Base-by-base conservation (phyloP, 2,797 vertebrate genomes). In the Mallotus villosus region DNA sequence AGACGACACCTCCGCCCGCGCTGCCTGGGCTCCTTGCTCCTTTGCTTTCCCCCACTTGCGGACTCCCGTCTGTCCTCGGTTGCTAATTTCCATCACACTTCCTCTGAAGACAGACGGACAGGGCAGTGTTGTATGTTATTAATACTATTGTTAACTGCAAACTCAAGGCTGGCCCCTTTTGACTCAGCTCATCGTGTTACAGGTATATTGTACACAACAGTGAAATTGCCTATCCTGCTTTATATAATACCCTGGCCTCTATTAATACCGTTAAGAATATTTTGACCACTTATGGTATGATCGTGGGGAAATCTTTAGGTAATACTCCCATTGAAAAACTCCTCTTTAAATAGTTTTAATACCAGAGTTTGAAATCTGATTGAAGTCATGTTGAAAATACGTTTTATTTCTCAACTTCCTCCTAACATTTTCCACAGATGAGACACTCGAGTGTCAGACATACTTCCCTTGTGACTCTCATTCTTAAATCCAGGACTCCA, bases 81-180 rank as follows among this genome's bases (percentile, higher is more conserved):
- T 78, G 68, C 74, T 81, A 91, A 94, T 95, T 88, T 84, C 71
- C 86, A 86, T 94, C 92, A 89, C 78, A 85, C 84, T 93, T 90
- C 92, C 88, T 91, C 81, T 70, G 75, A 70, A 74, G 75, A 72
- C 76, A 84, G 63, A 58, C 75, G 53, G 76, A 34, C 70, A 37
- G 32, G 82, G 68, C 76, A 67, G 78, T 67, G 84, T 80, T 81
- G 75, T 70, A 74, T 86, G 90, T 88, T 90, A 91, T 90, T 90
- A 69, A 69, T 69, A 68, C 67, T 58, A 69, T 69, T 69, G 67
- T 69, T 59, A 69, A 91, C 85, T 75, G 82, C 86, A 86, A 78
- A 82, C 78, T 84, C 86, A 89, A 90, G 89, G 90, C 81, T 88
- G 83, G 25, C 72, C 80, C 74, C 74, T 14, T 59, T 71, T 55